phyloP scores from a whole-genome alignment of 1,140 invertebrate genomes.

The Zaprionus lachaisei region DNA sequence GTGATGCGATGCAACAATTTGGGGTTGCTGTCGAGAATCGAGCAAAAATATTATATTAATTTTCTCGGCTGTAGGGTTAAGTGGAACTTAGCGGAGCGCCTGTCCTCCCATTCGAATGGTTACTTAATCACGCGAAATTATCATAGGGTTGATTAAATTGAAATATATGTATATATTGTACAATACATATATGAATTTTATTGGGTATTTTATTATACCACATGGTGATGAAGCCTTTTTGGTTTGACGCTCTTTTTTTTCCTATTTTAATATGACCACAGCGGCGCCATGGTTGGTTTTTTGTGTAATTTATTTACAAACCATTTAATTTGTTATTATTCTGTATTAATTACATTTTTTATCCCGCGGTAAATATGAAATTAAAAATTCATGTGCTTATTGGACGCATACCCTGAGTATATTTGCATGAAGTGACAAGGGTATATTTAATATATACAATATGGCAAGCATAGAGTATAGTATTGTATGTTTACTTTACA shows the following conservation, averaged over 20 bases:
- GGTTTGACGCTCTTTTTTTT: neutral
- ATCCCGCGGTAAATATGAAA: conserved; percentile 66
- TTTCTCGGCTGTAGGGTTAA: conserved; percentile 52
- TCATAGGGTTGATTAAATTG: conserved; percentile 10
- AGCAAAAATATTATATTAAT: conserved; percentile 81
- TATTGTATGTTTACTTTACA: too few species aligned
- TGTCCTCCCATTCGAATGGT: conserved; percentile 16
- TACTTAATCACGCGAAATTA: conserved; percentile 2
- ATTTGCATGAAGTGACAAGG: neutral
- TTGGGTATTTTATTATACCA: conserved; percentile 13
- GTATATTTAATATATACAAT: neutral
- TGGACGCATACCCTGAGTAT: neutral
- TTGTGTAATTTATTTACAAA: conserved; percentile 84
- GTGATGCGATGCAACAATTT: conserved; percentile 20
- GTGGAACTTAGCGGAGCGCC: conserved; percentile 49
- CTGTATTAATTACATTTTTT: conserved; percentile 81
- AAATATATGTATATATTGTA: neutral
- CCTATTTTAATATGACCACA: conserved; percentile 34
- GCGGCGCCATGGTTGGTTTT: conserved; percentile 33
- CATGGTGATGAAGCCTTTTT: conserved; percentile 2
- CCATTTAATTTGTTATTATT: conserved; percentile 84
- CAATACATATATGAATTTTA: neutral
- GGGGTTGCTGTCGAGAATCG: conserved; percentile 28
- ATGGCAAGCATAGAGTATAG: too few species aligned
- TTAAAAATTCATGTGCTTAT: conserved; percentile 64